Conservation (phyloP, 2,888 invertebrate genomes). For the Drosophila ustulata region DNA sequence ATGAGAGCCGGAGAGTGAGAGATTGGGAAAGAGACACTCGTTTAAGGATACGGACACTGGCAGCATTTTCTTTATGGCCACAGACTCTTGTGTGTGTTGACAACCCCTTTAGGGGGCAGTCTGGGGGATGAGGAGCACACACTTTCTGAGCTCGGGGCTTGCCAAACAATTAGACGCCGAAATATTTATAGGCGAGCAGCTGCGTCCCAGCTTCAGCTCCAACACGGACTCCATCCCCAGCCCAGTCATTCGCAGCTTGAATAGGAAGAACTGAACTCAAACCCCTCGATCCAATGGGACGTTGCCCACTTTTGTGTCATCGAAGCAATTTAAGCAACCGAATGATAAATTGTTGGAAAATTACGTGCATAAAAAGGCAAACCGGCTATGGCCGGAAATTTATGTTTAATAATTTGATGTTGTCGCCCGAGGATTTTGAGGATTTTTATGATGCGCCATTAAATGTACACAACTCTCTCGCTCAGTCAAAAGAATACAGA, state of each 20-base stretch:
- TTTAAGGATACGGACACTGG: conserved; percentile 52
- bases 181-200: conserved; percentile 73
- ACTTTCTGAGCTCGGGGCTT: conserved; percentile 47
- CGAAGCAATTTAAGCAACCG: conserved; percentile 70
- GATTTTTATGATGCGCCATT: conserved; percentile 68
- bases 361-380: conserved; percentile 76
- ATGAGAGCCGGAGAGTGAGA: not conserved
- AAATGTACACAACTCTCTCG: conserved; percentile 42
- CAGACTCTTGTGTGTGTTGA: conserved; percentile 45
- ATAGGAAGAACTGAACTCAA: conserved; percentile 2
- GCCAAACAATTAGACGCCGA: conserved; percentile 76
- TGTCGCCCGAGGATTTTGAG: conserved; percentile 60
- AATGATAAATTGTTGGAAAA: conserved; percentile 78
- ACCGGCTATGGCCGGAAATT: conserved; percentile 65
- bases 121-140: not conserved
- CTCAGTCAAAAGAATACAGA: conserved; percentile 8
- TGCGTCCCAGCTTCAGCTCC: conserved; percentile 24
- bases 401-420: conserved; percentile 78
- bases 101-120: conserved; percentile 37
- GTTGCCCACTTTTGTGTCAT: conserved; percentile 70
- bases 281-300: conserved; percentile 37
- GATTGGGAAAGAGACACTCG: conserved; percentile 33
- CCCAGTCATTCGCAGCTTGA: not conserved
- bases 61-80: conserved; percentile 55
- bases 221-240: not conserved